A percentile compares a stretch with the other conserved stretches of the same genome.
These are phyloP conservation scores for Steinernema feltiae DNA, from an alignment of 1,140 invertebrate species.

Conservation along the genomic window DNA sequence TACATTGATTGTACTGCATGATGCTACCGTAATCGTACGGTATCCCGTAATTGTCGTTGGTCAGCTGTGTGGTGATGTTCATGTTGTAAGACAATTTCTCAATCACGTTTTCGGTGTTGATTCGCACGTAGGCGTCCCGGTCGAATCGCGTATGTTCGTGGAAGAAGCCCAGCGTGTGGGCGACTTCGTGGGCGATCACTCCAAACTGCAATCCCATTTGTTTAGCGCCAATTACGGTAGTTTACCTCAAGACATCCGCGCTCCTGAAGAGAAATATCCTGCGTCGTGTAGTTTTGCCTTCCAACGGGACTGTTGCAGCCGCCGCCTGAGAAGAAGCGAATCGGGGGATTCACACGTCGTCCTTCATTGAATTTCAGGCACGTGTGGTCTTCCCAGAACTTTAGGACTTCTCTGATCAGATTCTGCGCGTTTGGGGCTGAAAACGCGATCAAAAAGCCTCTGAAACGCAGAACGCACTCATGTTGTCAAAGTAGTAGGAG, in stretches of 20 bases:
- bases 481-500: not conserved
- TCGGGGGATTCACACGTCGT: not conserved
- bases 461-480: too few relatives aligned
- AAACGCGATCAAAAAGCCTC: too few relatives aligned
- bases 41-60: constrained; percentile 26
- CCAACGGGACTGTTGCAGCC: not conserved
- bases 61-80: constrained; percentile 21
- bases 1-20: constrained; percentile 32
- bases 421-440: not conserved
- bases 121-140: constrained; percentile 40
- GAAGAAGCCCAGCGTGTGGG: constrained; percentile 59
- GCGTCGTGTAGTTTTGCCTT: not conserved
- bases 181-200: constrained; percentile 58
- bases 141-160: constrained; percentile 49
- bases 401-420: not conserved
- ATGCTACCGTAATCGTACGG: constrained; percentile 33
- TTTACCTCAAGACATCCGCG: too few relatives aligned
- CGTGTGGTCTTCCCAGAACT: not conserved
- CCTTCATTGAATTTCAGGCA: not conserved
- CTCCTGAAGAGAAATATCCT: too few relatives aligned
- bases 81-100: constrained; percentile 25
- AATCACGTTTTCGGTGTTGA: constrained; percentile 21
- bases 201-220: constrained; percentile 19
- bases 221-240: not conserved
- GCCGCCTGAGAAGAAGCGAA: not conserved